Percentiles rank a stretch among this genome's conserved stretches.
Evolutionary conservation across 1,140 invertebrate genomes (phyloP).

Genomic region (Drosophila ercepeae): DNA sequence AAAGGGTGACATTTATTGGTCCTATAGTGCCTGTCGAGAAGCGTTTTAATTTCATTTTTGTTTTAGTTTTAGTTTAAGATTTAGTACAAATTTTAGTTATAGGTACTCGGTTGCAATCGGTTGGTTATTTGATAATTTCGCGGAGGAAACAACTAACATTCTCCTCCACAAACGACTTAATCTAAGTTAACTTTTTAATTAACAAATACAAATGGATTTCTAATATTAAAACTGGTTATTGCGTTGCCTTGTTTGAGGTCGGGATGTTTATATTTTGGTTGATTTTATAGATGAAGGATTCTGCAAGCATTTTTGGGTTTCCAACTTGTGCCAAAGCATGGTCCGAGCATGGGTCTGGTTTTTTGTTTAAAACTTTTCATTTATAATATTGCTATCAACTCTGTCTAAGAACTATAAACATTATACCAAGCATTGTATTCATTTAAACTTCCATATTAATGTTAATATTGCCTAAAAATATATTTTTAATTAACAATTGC

Average conservation of each 20-base stretch:
- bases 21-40: constrained; percentile 39
- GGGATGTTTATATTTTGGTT: not conserved
- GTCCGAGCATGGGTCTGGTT: constrained; percentile 23
- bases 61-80: constrained; percentile 18
- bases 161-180: constrained; percentile 22
- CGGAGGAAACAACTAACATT: not conserved
- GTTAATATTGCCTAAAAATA: not conserved
- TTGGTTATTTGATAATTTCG: not conserved
- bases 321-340: constrained; percentile 24
- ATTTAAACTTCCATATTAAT: not conserved
- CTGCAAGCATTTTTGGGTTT: constrained; percentile 2
- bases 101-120: constrained; percentile 40
- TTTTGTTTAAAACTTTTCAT: not conserved
- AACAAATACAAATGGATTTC: constrained; percentile 2
- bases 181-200: constrained; percentile 21
- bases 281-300: not conserved
- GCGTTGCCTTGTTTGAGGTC: constrained; percentile 14
- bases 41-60: constrained; percentile 29
- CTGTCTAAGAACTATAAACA: not conserved
- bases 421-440: constrained; percentile 7
- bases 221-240: constrained; percentile 29
- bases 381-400: constrained; percentile 19
- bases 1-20: constrained; percentile 35
- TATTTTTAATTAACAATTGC: not conserved
- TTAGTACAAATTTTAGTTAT: constrained; percentile 1